Conservation (phyloP, 2,797 vertebrate genomes). For the Propithecus perrieri region DNA sequence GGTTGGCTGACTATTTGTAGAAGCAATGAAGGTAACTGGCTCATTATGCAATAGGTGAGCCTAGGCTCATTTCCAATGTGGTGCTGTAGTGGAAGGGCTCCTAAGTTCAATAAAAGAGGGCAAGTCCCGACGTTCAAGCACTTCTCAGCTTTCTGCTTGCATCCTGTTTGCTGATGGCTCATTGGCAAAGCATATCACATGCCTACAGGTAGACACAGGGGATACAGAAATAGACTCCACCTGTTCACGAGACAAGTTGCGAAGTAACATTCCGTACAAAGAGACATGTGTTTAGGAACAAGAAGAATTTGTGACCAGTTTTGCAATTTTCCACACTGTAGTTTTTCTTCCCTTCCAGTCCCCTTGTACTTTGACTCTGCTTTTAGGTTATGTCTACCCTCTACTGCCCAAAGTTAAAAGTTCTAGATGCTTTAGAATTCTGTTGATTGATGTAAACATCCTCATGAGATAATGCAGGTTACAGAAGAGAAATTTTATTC, state of each 20-base stretch:
- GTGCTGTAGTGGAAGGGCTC: background rate
- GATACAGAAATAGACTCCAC: background rate
- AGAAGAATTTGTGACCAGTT: conserved; percentile 8
- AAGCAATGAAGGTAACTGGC: background rate
- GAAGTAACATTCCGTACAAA: background rate
- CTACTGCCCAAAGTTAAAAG: background rate
- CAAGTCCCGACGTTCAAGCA: background rate
- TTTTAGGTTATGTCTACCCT: background rate
- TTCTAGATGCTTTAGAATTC: conserved; percentile 18
- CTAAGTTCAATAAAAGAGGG: background rate
- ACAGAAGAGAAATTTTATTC: conserved; percentile 46
- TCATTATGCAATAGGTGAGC: background rate
- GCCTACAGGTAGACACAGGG: background rate
- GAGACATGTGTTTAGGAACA: background rate
- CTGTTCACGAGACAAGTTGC: background rate
- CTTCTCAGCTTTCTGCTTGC: background rate
- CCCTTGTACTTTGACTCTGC: conserved; percentile 15
- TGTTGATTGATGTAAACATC: conserved; percentile 29
- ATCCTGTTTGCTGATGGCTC: background rate
- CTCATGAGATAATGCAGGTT: conserved; percentile 24
- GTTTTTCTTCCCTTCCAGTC: background rate
- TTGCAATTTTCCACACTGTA: background rate
- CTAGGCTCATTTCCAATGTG: conserved; percentile 1
- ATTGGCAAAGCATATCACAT: background rate
- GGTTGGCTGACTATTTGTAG: conserved; percentile 2